Percentiles rank a stretch among this genome's conserved stretches.
Evolutionary conservation across 2,888 invertebrate genomes (phyloP).

Genomic region (Rhagophthalmus giganteus): DNA sequence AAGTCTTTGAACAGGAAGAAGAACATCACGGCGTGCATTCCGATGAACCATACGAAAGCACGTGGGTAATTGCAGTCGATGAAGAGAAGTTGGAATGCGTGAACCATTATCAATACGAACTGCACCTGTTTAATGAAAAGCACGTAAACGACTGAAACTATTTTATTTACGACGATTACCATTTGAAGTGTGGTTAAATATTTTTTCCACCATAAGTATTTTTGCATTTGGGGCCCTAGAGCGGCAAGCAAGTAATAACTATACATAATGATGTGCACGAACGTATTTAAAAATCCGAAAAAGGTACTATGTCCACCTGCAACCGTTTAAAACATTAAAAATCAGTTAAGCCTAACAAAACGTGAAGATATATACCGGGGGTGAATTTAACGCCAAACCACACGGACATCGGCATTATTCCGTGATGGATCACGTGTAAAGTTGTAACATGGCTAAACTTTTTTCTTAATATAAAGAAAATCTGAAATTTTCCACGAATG

Average conservation of each 20-base stretch:
- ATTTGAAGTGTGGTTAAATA: slow-evolving; percentile 91
- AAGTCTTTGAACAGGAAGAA: slow-evolving; percentile 94
- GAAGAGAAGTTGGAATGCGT: slow-evolving; percentile 90
- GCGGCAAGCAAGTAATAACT: slow-evolving; percentile 90
- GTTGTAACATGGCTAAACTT: slow-evolving; percentile 92
- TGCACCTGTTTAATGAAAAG: slow-evolving; percentile 65
- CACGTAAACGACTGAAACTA: not conserved
- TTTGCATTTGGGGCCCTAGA: slow-evolving; percentile 82
- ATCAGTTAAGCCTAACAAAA: no score
- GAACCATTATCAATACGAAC: slow-evolving; percentile 87
- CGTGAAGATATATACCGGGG: slow-evolving; percentile 70
- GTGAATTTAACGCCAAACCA: slow-evolving; percentile 98
- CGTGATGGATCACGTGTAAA: slow-evolving; percentile 94
- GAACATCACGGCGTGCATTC: slow-evolving; percentile 94
- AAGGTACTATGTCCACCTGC: slow-evolving; percentile 93
- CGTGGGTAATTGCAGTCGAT: slow-evolving; percentile 90
- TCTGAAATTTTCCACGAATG: slow-evolving; percentile 62
- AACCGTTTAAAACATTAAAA: no score
- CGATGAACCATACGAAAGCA: slow-evolving; percentile 96
- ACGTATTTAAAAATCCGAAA: slow-evolving; percentile 92
- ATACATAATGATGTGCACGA: slow-evolving; percentile 98
- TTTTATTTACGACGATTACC: slow-evolving; percentile 63
- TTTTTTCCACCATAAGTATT: slow-evolving; percentile 95
- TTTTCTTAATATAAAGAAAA: slow-evolving; percentile 94
- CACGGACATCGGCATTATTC: slow-evolving; percentile 95